Base-by-base conservation (phyloP, 2,113 vertebrate species). In the Elaphurus davidianus region DNA sequence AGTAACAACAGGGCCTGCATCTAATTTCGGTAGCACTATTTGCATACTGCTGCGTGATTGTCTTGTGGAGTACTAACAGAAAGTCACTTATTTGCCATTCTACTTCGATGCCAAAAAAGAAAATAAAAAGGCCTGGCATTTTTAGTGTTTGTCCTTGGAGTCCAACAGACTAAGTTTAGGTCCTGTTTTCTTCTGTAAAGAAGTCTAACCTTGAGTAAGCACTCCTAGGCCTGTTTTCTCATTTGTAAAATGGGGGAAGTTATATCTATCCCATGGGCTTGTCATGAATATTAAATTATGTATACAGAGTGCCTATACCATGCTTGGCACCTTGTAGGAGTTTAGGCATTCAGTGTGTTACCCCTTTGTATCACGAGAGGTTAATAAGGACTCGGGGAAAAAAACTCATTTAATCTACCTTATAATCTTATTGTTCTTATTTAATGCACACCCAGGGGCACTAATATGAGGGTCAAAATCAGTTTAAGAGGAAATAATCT, bases 351-450 rank as follows among this genome's bases (percentile, higher is more conserved):
- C 30, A 60, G 47, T 87, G 28, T 59, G 21, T 92, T 71, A 55
- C 89, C 43, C 16, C 33, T 92, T 87, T 81, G 5, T 96, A 59
- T 36, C 19, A 14, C 28, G 27, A 81, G 27, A 94, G 50, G 89
- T 79, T 93, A 96, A 91, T 89, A 91, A 91, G 19, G 30, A 83
- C 47, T 82, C 1, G 13, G 33, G 84, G 90, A 27, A 96, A 88
- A 97, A 91, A 90, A 28, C 59, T 96, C 33, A 40, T 88, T 87
- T 91, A 91, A 91, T 14, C 91, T 95, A 79, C 30, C 54, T 88
- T n/a, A 19, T 76, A 59, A 90, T 90, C 36, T 87, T 93, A 55
- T 7, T 92, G 21, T 92, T 87, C 25, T 84, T 87, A 79, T 62
- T 94, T 92, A 59, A 90, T 87, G 62, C 25, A 2, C 81, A 95